Evolutionary conservation across 2,888 invertebrate genomes (phyloP).

Genomic region (Sphaerophoria taeniata): DNA sequence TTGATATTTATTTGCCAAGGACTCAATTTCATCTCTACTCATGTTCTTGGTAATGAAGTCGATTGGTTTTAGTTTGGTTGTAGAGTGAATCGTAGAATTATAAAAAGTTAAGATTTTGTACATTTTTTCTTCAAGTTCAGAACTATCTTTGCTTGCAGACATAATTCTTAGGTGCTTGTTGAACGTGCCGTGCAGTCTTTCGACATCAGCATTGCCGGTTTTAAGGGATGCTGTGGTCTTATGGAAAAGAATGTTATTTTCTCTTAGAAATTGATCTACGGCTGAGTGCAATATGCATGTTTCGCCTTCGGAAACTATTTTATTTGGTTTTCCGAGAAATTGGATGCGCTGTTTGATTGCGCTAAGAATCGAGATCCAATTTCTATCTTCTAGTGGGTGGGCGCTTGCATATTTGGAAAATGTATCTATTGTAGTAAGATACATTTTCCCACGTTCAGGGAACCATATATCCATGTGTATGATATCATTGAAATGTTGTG

Average conservation of each 20-base stretch:
- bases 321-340: not conserved
- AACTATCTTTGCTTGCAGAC: too few species aligned
- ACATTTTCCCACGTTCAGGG: not conserved
- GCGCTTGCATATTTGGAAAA: not conserved
- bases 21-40: not conserved
- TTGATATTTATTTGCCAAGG: not conserved
- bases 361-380: not conserved
- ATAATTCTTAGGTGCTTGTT: not conserved
- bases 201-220: slow-evolving; percentile 5
- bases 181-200: not conserved
- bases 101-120: not conserved
- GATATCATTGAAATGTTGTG: not conserved
- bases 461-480: not conserved
- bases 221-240: not conserved
- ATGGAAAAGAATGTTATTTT: not conserved
- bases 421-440: not conserved
- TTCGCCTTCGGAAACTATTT: not conserved
- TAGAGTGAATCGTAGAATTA: not conserved
- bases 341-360: not conserved
- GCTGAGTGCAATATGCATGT: not conserved
- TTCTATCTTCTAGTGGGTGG: not conserved
- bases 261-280: not conserved
- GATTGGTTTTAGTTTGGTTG: not conserved
- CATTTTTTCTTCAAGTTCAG: not conserved
- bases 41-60: not conserved